A percentile compares a stretch with the other conserved stretches of the same genome.
phyloP scores from a whole-genome alignment of 2,797 vertebrate genomes.

The Nyctalus aviator region DNA sequence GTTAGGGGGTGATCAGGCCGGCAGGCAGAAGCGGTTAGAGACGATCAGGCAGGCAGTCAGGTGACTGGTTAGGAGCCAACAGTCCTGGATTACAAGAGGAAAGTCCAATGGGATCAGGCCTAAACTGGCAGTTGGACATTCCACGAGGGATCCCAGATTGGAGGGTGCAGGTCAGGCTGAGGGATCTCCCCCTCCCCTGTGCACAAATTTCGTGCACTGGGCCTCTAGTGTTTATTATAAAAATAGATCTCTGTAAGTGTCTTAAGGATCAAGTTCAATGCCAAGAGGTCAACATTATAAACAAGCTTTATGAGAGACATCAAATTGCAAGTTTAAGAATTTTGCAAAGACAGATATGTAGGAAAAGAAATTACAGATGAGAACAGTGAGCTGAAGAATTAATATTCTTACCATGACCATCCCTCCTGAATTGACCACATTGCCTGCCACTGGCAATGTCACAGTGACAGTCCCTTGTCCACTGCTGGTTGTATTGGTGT shows the following conservation, averaged over 20 bases:
- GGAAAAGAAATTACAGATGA: neutral
- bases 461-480: slow-evolving; percentile 98
- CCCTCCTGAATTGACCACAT: slow-evolving; percentile 98
- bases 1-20: too few relatives aligned
- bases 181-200: too few relatives aligned
- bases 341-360: neutral
- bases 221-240: neutral
- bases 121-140: too few relatives aligned
- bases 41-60: too few relatives aligned
- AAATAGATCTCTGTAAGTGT: neutral
- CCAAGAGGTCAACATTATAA: neutral
- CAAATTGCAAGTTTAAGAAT: slow-evolving; percentile 21
- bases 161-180: too few relatives aligned
- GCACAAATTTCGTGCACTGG: too few relatives aligned
- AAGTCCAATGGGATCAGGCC: too few relatives aligned
- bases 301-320: neutral
- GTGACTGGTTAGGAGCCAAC: too few relatives aligned
- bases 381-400: neutral
- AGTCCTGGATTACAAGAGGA: too few relatives aligned
- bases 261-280: neutral
- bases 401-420: slow-evolving; percentile 97
- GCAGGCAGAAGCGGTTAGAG: too few relatives aligned
- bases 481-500: slow-evolving; percentile 97
- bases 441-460: slow-evolving; percentile 96
- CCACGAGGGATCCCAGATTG: too few relatives aligned